phyloP scores from a whole-genome alignment of 2,113 vertebrate genomes.

The Chlamydotis undulata region DNA sequence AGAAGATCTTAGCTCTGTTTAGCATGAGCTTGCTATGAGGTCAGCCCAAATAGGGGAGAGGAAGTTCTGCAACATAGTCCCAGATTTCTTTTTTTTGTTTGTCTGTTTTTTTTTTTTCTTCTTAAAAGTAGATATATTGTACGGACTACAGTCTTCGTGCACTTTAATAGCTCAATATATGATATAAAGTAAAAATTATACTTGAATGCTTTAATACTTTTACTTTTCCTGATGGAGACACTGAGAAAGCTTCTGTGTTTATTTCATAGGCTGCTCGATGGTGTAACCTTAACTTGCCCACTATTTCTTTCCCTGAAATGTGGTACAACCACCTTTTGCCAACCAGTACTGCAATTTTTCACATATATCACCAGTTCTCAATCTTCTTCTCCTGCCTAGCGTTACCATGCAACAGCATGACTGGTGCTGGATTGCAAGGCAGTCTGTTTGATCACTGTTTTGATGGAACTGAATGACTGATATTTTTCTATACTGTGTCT shows the following conservation, averaged over 20 bases:
- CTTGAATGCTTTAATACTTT: background rate
- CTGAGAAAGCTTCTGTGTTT: background rate
- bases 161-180: background rate
- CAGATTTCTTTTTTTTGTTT: background rate
- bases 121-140: background rate
- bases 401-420: background rate
- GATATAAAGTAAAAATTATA: background rate
- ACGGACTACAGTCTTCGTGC: background rate
- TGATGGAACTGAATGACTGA: background rate
- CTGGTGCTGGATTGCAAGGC: background rate
- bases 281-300: background rate
- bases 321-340: background rate
- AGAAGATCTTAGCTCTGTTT: background rate
- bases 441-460: background rate
- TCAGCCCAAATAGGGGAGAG: background rate
- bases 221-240: background rate
- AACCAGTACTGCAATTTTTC: background rate
- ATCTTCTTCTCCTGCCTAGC: background rate
- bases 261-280: background rate
- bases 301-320: background rate
- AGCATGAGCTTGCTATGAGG: background rate
- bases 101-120: background rate
- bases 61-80: background rate
- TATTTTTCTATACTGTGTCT: background rate
- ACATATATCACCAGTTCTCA: background rate